Evolutionary conservation across 2,888 invertebrate species (phyloP), one percentile per base, ranked within the genome.

Genomic region (Diaprepes abbreviatus): DNA sequence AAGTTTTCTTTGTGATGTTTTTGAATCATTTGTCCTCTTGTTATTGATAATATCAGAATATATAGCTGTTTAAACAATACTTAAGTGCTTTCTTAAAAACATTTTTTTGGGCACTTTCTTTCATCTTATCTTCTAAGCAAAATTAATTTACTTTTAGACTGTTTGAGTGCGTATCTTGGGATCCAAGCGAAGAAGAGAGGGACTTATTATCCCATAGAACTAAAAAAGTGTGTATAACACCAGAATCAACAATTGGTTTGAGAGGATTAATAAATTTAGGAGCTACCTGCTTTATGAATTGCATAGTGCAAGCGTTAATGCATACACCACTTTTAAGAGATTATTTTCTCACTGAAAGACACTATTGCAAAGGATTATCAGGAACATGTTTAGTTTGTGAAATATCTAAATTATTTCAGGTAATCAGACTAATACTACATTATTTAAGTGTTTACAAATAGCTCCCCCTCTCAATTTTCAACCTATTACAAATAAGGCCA

Each of bases 271-370:
- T 97, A 79, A 99, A 99, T 85, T 87, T 99, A 73, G 98, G 98
- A 33, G 94, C 96, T 76, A 98, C 98, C 2, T 99, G 98, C 85
- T 99, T 97, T 83, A 97, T 99, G 96, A 98, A 97, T 85, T 97
- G 97, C 81, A 97, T 98, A 78, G 93, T 98, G 7, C 96, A 96
- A 87, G 95, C 96, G 0, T 84, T 99, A 75, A 96, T 96, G 75
- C 98, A 98, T 83, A 98, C 97, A 2, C 97, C 98, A 1, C 86
- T 98, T 36, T 86, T 99, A 62, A 88, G 98, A 73, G 97, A 98
- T 83, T 98, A 96, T 85, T 98, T 99, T 83, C 88, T 99, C 76
- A 93, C 95, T 38, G 97, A 98, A 84, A 91, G 92, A 92, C 98
- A 98, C 83, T 91, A 92, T 79, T 98, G 97, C 85, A 90, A 89